Evolutionary conservation across 1,140 invertebrate genomes (phyloP), one percentile per base, ranked within the genome.

Genomic region (Zaprionus camerounensis): DNA sequence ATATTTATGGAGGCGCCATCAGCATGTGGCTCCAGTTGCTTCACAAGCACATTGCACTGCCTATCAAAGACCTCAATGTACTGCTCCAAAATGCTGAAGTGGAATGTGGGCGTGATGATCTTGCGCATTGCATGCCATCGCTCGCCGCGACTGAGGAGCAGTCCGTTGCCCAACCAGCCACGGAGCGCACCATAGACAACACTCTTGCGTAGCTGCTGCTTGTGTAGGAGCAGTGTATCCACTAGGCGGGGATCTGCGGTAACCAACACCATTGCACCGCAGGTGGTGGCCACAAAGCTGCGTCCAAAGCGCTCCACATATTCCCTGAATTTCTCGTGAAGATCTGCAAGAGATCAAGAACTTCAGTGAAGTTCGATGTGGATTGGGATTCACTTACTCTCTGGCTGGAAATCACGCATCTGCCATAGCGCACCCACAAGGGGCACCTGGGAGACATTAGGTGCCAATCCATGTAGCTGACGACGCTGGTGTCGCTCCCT

Each of bases 41-140:
- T 85, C 15, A 93, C 88, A 15, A 98, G 92, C 49, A 96, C 94
- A 12, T 94, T 90, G 36, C 94, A 94, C 83, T 98, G 96, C 63
- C 95, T 94, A 81, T 96, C 95, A 82, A 98, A 97, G 0, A 97
- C 94, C 1, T 95, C 94, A 3, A 97, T 74, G 87, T 97, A 97
- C 70, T 96, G 95, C 77, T 97, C 94, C 28, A 97, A 88, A 41
- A 97, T 96, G 75, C 95, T 95, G 82, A 97, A 96, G 91, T 97
- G 96, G 91, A 97, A 97, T 0, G 96, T 95, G 12, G 97, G 96
- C 1, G 96, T 97, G 1, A 98, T 91, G n/a, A 91, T 78, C 59
- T 91, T 91, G 7, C 88, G 82, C 84, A 86, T 90, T 17, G 56
- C 51, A 13, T 78, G 86, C 91, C 91, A 92, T 5, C 53, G 51